A percentile compares a stretch with the other conserved stretches of the same genome.
These are phyloP conservation scores for Agapornis roseicollis DNA, from an alignment of 2,113 vertebrate species.

Conservation along the genomic window DNA sequence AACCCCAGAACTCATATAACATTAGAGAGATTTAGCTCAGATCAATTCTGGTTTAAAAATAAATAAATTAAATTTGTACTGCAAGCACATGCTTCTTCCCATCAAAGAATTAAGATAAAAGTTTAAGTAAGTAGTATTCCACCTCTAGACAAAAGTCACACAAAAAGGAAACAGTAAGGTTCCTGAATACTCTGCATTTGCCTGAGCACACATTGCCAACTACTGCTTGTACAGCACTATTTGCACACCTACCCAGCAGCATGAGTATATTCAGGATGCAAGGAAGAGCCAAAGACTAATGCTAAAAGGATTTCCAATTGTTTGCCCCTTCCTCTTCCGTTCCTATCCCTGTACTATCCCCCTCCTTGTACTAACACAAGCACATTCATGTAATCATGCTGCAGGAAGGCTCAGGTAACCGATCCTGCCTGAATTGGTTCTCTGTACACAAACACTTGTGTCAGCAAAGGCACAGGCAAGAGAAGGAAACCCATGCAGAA, in stretches of 20 bases:
- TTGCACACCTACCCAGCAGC: not conserved
- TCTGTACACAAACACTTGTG: rapidly evolving
- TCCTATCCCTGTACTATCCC: not conserved
- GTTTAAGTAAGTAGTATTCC: not conserved
- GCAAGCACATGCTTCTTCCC: not conserved
- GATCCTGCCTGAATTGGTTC: not conserved
- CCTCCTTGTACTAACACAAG: not conserved
- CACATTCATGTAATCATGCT: not conserved
- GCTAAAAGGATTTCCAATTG: not conserved
- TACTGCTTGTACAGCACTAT: not conserved
- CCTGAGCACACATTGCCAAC: not conserved
- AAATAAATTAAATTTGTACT: not conserved
- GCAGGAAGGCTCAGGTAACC: not conserved
- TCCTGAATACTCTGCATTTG: not conserved
- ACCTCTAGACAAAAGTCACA: not conserved
- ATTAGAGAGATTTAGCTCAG: not conserved
- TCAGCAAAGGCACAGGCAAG: not conserved
- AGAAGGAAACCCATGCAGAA: not conserved
- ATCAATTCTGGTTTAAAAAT: not conserved
- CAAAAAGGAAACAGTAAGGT: not conserved
- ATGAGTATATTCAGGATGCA: not conserved
- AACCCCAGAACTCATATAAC: not conserved
- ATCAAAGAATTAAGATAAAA: not conserved
- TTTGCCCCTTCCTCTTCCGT: rapidly evolving
- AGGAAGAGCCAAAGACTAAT: not conserved